Base-by-base conservation (phyloP, 1,140 invertebrate genomes). In the Pachypsylla venusta region DNA sequence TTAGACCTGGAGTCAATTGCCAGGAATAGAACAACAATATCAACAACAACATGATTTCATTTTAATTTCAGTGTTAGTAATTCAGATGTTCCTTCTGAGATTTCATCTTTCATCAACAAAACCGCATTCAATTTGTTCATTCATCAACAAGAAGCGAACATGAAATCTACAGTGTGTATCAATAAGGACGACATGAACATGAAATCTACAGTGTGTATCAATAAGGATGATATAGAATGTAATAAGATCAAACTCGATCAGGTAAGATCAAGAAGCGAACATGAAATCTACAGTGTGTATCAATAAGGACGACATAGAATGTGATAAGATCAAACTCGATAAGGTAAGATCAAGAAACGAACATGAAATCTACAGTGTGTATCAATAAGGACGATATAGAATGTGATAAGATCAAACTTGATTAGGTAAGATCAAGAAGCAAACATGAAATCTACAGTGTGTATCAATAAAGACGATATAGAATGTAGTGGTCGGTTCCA, bases 381-480 rank as follows among this genome's bases (percentile, higher is more conserved):
- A n/a, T n/a, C n/a, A n/a, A n/a, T n/a, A n/a, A n/a, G n/a, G n/a
- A n/a, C n/a, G n/a, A n/a, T n/a, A n/a, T n/a, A n/a, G n/a, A n/a
- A n/a, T n/a, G n/a, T n/a, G n/a, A n/a, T n/a, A n/a, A n/a, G n/a
- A 7, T 19, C 3, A 4, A n/a, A 4, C 4, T 19, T 48, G 22
- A 19, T 48, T 22, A 22, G 16, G 4, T 19, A 48, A 48, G n/a
- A 48, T 7, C 7, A 48, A 48, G 42, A 5, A 48, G 42, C 42
- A 7, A 4, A 10, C 7, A 48, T 48, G 42, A 48, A 48, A 48
- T 10, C 7, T 19, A 48, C 42, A 4, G n/a, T 48, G 16, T 48
- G 42, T 19, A 48, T 48, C 42, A 48, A 48, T 22, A 48, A 48
- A n/a, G 42, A 48, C 22, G 42, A 48, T n/a, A n/a, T n/a, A n/a